These are phyloP conservation scores for Otolemur garnettii DNA, from an alignment of 2,113 vertebrate genomes.

Conservation along the genomic window DNA sequence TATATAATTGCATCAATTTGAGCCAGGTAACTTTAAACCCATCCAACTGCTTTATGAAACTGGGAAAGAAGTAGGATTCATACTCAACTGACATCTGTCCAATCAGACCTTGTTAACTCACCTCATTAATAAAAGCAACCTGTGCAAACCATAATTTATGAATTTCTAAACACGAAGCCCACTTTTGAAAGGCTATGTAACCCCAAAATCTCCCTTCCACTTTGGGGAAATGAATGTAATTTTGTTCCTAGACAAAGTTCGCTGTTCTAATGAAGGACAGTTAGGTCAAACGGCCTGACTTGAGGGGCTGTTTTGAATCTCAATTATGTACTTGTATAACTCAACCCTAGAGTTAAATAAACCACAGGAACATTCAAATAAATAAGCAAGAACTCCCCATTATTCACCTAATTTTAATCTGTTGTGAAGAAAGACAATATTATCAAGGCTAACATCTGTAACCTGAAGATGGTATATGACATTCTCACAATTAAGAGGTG, in stretches of 20 bases:
- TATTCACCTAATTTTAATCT: not conserved
- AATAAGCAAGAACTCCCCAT: not conserved
- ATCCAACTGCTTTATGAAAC: constrained; percentile 1
- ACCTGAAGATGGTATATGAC: not conserved
- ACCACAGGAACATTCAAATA: not conserved
- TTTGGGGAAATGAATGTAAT: constrained; percentile 4
- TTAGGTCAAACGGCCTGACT: not conserved
- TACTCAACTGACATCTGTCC: not conserved
- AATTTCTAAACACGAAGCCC: not conserved
- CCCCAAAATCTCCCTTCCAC: not conserved
- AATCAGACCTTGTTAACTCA: not conserved
- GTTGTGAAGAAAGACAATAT: not conserved
- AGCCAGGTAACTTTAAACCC: not conserved
- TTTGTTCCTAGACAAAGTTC: not conserved
- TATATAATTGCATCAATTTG: not conserved
- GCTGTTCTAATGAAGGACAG: not conserved
- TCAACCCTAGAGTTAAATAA: constrained; percentile 19
- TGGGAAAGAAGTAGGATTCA: not conserved
- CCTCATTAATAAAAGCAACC: not conserved
- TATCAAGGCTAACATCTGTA: not conserved
- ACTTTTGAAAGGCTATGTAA: not conserved
- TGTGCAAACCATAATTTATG: not conserved
- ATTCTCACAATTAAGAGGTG: not conserved
- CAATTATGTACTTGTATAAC: not conserved
- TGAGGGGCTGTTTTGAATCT: not conserved